These are phyloP conservation scores for Astyanax mexicanus DNA, from an alignment of 2,797 vertebrate genomes.

Conservation along the genomic window DNA sequence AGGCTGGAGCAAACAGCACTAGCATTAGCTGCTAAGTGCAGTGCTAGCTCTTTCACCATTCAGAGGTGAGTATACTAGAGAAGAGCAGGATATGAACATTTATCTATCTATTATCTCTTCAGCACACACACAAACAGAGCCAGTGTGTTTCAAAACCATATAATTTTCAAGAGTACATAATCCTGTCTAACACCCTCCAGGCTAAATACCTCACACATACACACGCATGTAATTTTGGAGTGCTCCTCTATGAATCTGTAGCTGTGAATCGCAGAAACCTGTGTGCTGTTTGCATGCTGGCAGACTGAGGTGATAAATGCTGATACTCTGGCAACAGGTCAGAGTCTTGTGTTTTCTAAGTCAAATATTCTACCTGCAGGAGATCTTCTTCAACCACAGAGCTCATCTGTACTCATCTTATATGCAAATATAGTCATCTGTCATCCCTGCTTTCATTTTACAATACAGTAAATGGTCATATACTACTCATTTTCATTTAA, in stretches of 20 bases:
- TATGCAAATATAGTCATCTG: too few relatives aligned
- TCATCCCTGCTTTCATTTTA: too few relatives aligned
- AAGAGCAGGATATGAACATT: too few relatives aligned
- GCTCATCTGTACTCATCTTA: not conserved
- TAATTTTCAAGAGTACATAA: not conserved
- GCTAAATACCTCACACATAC: slow-evolving; percentile 13
- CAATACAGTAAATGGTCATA: too few relatives aligned
- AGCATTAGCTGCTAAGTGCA: too few relatives aligned
- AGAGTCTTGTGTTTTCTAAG: not conserved
- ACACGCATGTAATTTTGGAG: not conserved
- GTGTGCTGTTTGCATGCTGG: not conserved
- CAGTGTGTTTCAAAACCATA: not conserved
- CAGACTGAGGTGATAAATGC: not conserved
- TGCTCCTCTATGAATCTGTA: not conserved
- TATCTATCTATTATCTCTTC: too few relatives aligned
- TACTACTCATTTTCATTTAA: not conserved
- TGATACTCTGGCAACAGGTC: not conserved
- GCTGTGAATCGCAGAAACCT: not conserved
- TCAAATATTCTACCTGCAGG: not conserved
- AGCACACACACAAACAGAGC: not conserved
- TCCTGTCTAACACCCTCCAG: not conserved
- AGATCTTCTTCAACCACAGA: not conserved
- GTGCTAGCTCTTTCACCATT: too few relatives aligned
- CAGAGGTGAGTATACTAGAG: too few relatives aligned
- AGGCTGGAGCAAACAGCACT: too few relatives aligned